Base-by-base conservation (phyloP, 2,113 vertebrate genomes). In the Elanoides forficatus region DNA sequence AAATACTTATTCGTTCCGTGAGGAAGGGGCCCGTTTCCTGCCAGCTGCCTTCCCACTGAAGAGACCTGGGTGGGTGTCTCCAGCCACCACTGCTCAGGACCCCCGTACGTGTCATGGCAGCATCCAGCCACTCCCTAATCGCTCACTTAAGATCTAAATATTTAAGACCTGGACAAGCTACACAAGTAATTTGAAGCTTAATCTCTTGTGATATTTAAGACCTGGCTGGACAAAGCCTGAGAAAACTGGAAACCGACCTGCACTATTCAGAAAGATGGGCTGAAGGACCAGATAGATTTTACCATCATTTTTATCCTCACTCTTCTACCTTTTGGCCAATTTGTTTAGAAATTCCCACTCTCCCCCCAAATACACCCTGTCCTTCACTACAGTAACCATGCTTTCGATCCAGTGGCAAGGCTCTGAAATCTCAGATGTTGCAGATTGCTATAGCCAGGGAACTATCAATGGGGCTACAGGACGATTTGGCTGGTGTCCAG, bases 1-100 rank as follows among this genome's bases (percentile, higher is more conserved):
- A 96, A 97, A 95, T 90, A 27, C 60, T 83, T 25, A 22, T 48
- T 90, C 29, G 30, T 48, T 68, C 88, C 50, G 73, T 22, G 59
- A 95, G 93, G 95, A 93, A 96, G 93, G 88, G 86, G 95, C 95
- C 25, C 6, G 27, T 36, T 96, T 96, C 95, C 96, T 96, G 85
- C 81, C 94, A 96, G 96, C 96, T 96, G 94, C 95, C 90, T 95
- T 96, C 96, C 83, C 83, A 29, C 58, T 27, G 11, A 4, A 2
- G 26, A 55, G 29, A 76, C 58, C 59, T 0, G 30, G 56, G 40
- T 45, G 72, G 32, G 81, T 59, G 68, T 14, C 83, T 58, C 23
- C 84, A 32, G 72, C 72, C 62, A 40, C 53, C 36, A 1, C 36
- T 1, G 17, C 59, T 73, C 76, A 15, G 79, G 68, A 81, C 63